A percentile compares a stretch with the other conserved stretches of the same genome.
Conservation (phyloP, 2,797 vertebrate genomes). For the Molossus molossus region DNA sequence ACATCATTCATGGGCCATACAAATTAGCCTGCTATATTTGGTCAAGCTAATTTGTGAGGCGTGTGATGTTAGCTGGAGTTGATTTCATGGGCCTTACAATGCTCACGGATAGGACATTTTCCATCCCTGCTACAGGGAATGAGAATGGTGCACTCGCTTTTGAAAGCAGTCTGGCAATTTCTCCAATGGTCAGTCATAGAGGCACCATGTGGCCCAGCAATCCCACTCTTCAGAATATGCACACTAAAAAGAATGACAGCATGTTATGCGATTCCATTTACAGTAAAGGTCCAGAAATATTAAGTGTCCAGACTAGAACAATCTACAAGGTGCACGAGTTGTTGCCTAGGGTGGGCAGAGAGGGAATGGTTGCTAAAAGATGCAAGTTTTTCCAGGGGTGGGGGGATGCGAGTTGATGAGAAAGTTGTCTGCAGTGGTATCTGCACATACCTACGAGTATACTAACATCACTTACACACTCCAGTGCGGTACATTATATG, state of each 20-base stretch:
- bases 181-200: not conserved
- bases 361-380: not conserved
- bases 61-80: no score
- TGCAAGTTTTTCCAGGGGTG: not conserved
- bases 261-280: not conserved
- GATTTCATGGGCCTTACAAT: no score
- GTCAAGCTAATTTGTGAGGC: no score
- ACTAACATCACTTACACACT: not conserved
- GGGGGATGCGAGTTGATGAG: not conserved
- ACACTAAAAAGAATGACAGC: not conserved
- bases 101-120: no score
- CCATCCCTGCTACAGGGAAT: not conserved
- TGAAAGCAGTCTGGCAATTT: not conserved
- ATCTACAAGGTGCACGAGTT: not conserved
- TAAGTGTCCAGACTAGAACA: not conserved
- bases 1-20: no score
- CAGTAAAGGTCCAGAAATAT: constrained; percentile 1
- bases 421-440: not conserved
- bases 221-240: not conserved
- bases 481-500: not conserved
- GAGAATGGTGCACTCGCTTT: not conserved
- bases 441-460: not conserved
- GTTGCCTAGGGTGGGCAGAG: not conserved
- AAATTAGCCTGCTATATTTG: no score
- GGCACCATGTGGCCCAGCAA: not conserved